Conservation (phyloP, 2,888 invertebrate genomes). For the Hofmannophila pseudospretella region DNA sequence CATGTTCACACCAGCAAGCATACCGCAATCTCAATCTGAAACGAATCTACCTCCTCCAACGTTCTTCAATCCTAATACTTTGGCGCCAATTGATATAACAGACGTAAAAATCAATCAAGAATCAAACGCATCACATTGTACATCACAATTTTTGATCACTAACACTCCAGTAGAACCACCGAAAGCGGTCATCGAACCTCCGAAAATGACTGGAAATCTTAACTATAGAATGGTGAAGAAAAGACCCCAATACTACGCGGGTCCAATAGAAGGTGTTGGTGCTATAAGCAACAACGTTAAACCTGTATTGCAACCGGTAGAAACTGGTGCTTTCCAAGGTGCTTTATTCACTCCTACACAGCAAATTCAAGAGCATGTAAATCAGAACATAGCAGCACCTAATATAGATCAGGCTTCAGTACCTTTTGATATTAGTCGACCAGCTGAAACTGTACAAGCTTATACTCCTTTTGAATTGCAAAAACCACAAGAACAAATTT, state of each 20-base stretch:
- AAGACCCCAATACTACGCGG: slow-evolving; percentile 67
- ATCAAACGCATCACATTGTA: background rate
- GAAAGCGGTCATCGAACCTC: slow-evolving; percentile 48
- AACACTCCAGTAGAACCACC: slow-evolving; percentile 1
- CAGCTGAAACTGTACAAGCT: slow-evolving; percentile 9
- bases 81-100: background rate
- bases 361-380: slow-evolving; percentile 1
- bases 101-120: background rate
- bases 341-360: slow-evolving; percentile 38
- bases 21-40: slow-evolving; percentile 1
- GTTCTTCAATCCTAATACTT: slow-evolving; percentile 27
- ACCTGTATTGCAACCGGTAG: slow-evolving; percentile 42
- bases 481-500: slow-evolving; percentile 19
- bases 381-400: slow-evolving; percentile 10
- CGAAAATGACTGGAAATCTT: slow-evolving; percentile 42
- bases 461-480: slow-evolving; percentile 21
- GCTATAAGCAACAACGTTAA: slow-evolving; percentile 58
- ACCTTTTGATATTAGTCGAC: slow-evolving; percentile 23
- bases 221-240: slow-evolving; percentile 64
- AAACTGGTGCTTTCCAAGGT: slow-evolving; percentile 39
- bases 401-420: slow-evolving; percentile 14
- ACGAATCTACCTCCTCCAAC: slow-evolving; percentile 16
- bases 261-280: slow-evolving; percentile 65
- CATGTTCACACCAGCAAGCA: background rate
- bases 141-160: background rate